These are phyloP conservation scores for Pangasius larnaudii DNA, from an alignment of 2,797 vertebrate species.

Conservation along the genomic window DNA sequence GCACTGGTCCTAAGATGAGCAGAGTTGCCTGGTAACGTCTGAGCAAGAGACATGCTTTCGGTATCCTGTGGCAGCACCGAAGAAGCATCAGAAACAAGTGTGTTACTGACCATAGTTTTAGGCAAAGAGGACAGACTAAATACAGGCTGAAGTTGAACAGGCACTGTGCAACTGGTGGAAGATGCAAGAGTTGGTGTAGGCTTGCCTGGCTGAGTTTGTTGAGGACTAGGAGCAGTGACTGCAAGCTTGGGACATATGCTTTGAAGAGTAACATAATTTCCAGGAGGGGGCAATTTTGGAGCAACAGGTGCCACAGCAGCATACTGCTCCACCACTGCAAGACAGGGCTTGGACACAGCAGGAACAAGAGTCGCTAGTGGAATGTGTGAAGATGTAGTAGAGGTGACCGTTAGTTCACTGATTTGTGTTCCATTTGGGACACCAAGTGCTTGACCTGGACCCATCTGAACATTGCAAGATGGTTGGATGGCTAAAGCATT, in stretches of 20 bases:
- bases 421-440: slow-evolving; percentile 54
- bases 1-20: slow-evolving; percentile 78
- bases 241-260: slow-evolving; percentile 67
- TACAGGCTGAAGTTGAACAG: slow-evolving; percentile 58
- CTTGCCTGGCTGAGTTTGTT: slow-evolving; percentile 63
- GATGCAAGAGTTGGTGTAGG: slow-evolving; percentile 62
- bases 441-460: slow-evolving; percentile 38
- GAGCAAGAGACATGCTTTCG: slow-evolving; percentile 66
- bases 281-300: slow-evolving; percentile 69
- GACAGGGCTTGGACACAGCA: slow-evolving; percentile 72
- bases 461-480: slow-evolving; percentile 78
- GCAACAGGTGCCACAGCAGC: slow-evolving; percentile 68
- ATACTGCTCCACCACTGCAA: slow-evolving; percentile 76
- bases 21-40: slow-evolving; percentile 69
- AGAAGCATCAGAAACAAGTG: slow-evolving; percentile 64
- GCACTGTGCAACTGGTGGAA: slow-evolving; percentile 63
- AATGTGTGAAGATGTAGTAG: slow-evolving; percentile 75
- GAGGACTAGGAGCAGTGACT: slow-evolving; percentile 66
- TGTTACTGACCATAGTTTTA: slow-evolving; percentile 67
- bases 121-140: slow-evolving; percentile 61
- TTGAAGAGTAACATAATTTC: slow-evolving; percentile 80
- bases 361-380: slow-evolving; percentile 75
- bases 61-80: slow-evolving; percentile 68
- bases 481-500: slow-evolving; percentile 87
- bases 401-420: slow-evolving; percentile 70